phyloP scores from a whole-genome alignment of 2,113 vertebrate genomes.

The Chloroceryle aenea region DNA sequence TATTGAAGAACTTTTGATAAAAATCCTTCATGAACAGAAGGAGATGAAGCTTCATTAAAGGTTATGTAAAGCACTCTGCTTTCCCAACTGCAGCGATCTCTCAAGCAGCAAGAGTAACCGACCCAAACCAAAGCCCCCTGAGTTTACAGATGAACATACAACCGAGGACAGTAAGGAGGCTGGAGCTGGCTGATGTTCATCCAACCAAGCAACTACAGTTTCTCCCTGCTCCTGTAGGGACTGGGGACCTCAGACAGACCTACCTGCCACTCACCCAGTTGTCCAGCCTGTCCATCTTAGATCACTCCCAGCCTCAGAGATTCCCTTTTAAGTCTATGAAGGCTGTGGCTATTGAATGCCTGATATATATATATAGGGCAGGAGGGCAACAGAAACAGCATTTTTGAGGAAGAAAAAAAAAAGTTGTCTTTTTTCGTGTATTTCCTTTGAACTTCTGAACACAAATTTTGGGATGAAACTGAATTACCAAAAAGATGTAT shows the following conservation, averaged over 20 bases:
- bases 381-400: not conserved
- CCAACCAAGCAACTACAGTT: not conserved
- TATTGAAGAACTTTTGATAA: not conserved
- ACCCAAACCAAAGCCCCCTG: not conserved
- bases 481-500: not conserved
- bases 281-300: not conserved
- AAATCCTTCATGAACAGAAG: not conserved
- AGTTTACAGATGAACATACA: not conserved
- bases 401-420: not conserved
- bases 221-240: not conserved
- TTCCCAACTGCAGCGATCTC: not conserved
- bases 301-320: not conserved
- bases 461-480: not conserved
- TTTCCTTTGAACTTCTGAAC: not conserved
- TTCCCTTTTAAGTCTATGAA: not conserved
- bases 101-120: not conserved
- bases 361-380: no score
- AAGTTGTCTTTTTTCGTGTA: not conserved
- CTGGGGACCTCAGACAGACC: not conserved
- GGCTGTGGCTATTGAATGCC: not conserved
- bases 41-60: not conserved
- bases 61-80: not conserved
- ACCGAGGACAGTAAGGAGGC: not conserved
- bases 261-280: not conserved
- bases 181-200: not conserved